phyloP scores from a whole-genome alignment of 2,113 vertebrate genomes.

The Psilopogon haemacephalus region DNA sequence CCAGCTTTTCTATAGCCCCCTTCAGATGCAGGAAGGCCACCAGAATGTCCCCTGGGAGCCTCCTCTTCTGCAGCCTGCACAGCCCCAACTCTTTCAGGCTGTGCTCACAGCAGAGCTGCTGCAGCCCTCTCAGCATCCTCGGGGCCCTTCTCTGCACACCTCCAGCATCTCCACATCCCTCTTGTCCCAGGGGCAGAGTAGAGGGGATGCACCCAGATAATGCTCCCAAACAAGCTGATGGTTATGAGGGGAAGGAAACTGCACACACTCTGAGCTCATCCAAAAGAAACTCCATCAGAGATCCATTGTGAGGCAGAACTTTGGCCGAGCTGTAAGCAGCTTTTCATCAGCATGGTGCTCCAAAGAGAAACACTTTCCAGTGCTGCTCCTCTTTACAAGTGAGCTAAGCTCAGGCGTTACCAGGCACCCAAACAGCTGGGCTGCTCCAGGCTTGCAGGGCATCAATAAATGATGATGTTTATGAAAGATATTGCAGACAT shows the following conservation, averaged over 20 bases:
- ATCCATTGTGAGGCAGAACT: conserved; percentile 58
- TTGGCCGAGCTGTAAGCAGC: conserved; percentile 59
- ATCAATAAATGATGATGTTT: conserved; percentile 60
- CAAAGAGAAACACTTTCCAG: conserved; percentile 68
- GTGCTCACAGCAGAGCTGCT: no score
- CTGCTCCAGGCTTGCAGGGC: conserved; percentile 41
- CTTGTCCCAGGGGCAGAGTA: no score
- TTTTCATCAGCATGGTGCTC: conserved; percentile 71
- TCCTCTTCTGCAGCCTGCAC: no score
- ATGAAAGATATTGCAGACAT: conserved; percentile 43
- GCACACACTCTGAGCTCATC: conserved; percentile 1
- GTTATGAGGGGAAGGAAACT: neutral
- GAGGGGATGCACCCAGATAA: no score
- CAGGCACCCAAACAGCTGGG: conserved; percentile 50
- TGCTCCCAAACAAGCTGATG: conserved; percentile 12
- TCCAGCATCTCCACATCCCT: no score
- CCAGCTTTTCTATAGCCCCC: no score
- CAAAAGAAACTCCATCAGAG: conserved; percentile 73
- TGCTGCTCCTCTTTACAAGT: conserved; percentile 59
- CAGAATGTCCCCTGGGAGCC: no score
- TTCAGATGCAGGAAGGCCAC: no score
- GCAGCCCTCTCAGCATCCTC: no score
- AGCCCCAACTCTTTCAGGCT: no score
- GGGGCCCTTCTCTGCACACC: no score
- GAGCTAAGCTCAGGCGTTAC: conserved; percentile 60